Percentiles rank a stretch among this genome's conserved stretches.
phyloP scores from a whole-genome alignment of 2,797 vertebrate species.

The Sebastiscus tertius region DNA sequence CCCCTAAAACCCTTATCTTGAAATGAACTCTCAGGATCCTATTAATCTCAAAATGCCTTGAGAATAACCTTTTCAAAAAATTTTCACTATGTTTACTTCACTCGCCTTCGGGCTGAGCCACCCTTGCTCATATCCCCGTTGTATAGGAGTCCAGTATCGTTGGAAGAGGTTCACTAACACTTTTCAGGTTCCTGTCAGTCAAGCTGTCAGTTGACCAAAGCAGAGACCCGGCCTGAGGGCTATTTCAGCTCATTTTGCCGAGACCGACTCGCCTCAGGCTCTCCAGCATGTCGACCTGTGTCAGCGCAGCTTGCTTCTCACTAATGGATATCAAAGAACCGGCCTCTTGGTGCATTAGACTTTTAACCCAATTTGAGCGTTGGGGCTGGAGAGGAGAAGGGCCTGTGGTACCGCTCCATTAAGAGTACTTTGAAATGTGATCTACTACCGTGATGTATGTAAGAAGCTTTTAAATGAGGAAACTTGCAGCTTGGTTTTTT shows the following conservation, averaged over 20 bases:
- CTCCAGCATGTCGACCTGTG: conserved; percentile 30
- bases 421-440: conserved; percentile 45
- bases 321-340: conserved; percentile 63
- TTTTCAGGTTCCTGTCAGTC: conserved; percentile 44
- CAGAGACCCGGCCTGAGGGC: conserved; percentile 34
- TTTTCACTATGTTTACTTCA: conserved; percentile 21
- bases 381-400: conserved; percentile 21
- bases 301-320: conserved; percentile 44
- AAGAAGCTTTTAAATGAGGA: conserved; percentile 18
- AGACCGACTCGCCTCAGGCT: conserved; percentile 40
- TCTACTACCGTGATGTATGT: conserved; percentile 6
- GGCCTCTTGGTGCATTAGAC: conserved; percentile 44
- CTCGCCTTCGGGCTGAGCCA: background rate
- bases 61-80: conserved; percentile 26
- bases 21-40: conserved; percentile 8
- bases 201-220: conserved; percentile 45
- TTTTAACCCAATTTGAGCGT: conserved; percentile 51
- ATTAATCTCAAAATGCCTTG: conserved; percentile 17
- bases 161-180: conserved; percentile 9
- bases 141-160: background rate
- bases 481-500: background rate
- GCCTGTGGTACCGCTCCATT: conserved; percentile 26
- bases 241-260: conserved; percentile 37
- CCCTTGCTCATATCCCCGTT: background rate
- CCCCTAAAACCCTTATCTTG: background rate